phyloP scores from a whole-genome alignment of 2,797 vertebrate genomes.

The Melanotaenia trifasciata region DNA sequence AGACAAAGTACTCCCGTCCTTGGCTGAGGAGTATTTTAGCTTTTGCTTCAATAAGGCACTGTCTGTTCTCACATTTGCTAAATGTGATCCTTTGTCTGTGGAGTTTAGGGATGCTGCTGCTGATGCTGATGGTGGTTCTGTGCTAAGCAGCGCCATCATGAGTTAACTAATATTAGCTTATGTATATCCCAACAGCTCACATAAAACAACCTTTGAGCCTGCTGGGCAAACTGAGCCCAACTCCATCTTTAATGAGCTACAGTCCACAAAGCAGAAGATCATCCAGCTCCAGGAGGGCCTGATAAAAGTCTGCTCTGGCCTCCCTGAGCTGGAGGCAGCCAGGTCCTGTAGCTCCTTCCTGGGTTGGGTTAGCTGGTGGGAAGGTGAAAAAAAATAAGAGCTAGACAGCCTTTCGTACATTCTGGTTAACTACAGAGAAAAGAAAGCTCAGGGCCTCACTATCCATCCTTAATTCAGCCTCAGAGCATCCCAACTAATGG shows the following conservation, averaged over 20 bases:
- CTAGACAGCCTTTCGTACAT: background rate
- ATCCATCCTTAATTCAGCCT: conserved; percentile 27
- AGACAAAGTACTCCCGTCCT: background rate
- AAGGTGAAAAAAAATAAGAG: conserved; percentile 23
- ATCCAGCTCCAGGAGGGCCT: background rate
- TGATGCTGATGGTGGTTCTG: background rate
- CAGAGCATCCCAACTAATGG: background rate
- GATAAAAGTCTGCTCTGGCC: conserved; percentile 26
- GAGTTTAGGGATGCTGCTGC: conserved; percentile 4
- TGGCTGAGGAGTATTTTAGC: too few relatives aligned
- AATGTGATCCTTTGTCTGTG: background rate
- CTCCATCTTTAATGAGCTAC: conserved; percentile 45
- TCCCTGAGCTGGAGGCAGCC: background rate
- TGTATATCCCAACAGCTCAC: conserved; percentile 7
- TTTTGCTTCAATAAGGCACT: too few relatives aligned
- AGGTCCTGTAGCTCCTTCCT: background rate
- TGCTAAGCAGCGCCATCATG: conserved; percentile 2
- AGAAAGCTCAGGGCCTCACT: conserved; percentile 1
- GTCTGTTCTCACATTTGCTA: background rate
- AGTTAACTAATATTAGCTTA: conserved; percentile 44
- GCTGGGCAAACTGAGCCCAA: background rate
- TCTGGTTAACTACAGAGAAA: conserved; percentile 15
- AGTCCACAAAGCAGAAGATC: conserved; percentile 12
- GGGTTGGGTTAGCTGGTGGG: conserved; percentile 12
- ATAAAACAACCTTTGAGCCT: conserved; percentile 11